Conservation (phyloP, 2,113 vertebrate species). For the Silurus asotus region DNA sequence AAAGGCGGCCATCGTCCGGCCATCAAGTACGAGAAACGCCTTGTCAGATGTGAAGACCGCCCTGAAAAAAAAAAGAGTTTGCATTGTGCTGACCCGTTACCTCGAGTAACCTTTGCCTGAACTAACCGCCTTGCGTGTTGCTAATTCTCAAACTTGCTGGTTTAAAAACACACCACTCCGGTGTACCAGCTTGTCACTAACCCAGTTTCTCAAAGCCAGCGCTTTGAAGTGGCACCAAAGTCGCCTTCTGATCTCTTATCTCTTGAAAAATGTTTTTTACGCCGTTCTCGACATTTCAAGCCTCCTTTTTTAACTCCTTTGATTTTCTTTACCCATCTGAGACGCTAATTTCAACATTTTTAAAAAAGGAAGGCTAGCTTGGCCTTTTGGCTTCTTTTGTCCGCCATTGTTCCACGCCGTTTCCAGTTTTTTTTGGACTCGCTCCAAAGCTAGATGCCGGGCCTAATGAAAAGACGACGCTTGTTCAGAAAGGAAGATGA, state of each 20-base stretch:
- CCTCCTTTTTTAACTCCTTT: slow-evolving; percentile 68
- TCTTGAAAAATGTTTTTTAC: slow-evolving; percentile 73
- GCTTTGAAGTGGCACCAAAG: slow-evolving; percentile 81
- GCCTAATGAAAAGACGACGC: slow-evolving; percentile 65
- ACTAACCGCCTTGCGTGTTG: slow-evolving; percentile 10
- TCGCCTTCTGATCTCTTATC: slow-evolving; percentile 77
- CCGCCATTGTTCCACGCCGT: slow-evolving; percentile 69
- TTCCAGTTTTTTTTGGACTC: slow-evolving; percentile 58
- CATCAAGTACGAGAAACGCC: slow-evolving; percentile 72
- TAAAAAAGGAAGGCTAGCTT: slow-evolving; percentile 61
- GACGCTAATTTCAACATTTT: slow-evolving; percentile 75
- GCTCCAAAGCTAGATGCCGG: slow-evolving; percentile 65
- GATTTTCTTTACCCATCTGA: slow-evolving; percentile 62
- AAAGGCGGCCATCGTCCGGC: slow-evolving; percentile 72
- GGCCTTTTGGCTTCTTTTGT: slow-evolving; percentile 71
- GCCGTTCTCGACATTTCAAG: slow-evolving; percentile 72
- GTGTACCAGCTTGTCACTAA: slow-evolving; percentile 66
- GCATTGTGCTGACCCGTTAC: slow-evolving; percentile 58
- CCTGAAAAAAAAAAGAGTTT: slow-evolving; percentile 58
- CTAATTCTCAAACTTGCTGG: slow-evolving; percentile 28
- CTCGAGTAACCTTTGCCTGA: slow-evolving; percentile 37
- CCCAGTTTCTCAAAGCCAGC: slow-evolving; percentile 70
- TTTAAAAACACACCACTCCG: slow-evolving; percentile 41
- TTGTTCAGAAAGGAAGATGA: slow-evolving; percentile 40
- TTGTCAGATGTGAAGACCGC: slow-evolving; percentile 56